Percentiles rank a stretch among this genome's conserved stretches.
Evolutionary conservation across 2,113 vertebrate genomes (phyloP).

Genomic region (Isurus oxyrinchus): DNA sequence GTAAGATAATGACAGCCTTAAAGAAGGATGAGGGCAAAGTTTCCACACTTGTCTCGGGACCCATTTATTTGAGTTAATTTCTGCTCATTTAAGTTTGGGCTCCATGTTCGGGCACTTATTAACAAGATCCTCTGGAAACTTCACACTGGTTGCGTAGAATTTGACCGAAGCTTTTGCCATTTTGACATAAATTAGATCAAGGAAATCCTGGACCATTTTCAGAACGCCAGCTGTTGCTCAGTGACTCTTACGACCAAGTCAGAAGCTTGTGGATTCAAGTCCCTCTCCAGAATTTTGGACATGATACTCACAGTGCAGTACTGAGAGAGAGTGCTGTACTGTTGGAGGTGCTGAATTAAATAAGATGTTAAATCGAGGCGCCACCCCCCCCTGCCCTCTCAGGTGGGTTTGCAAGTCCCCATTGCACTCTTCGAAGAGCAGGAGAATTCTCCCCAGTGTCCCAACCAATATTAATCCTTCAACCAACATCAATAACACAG

Average conservation of each 20-base stretch:
- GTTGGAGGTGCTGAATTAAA: not conserved
- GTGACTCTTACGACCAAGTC: too few relatives aligned
- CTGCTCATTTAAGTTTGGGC: not conserved
- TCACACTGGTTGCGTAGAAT: not conserved
- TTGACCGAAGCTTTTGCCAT: not conserved
- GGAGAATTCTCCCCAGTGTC: not conserved
- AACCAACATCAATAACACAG: not conserved
- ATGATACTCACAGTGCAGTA: too few relatives aligned
- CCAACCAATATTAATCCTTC: not conserved
- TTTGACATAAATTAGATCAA: not conserved
- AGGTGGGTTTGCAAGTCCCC: not conserved
- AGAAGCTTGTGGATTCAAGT: not conserved
- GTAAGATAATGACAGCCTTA: not conserved
- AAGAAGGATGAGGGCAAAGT: not conserved
- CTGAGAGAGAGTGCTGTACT: not conserved
- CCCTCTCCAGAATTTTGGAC: not conserved
- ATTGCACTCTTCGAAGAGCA: not conserved
- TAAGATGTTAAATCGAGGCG: not conserved
- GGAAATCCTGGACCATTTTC: not conserved
- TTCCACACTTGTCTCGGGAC: not conserved
- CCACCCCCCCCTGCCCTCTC: rapidly evolving
- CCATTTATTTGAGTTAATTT: not conserved
- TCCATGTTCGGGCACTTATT: not conserved
- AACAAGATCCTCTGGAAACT: not conserved
- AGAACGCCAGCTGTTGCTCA: not conserved